These are phyloP conservation scores for Irena cyanogastra DNA, from an alignment of 2,113 vertebrate species.

Conservation along the genomic window DNA sequence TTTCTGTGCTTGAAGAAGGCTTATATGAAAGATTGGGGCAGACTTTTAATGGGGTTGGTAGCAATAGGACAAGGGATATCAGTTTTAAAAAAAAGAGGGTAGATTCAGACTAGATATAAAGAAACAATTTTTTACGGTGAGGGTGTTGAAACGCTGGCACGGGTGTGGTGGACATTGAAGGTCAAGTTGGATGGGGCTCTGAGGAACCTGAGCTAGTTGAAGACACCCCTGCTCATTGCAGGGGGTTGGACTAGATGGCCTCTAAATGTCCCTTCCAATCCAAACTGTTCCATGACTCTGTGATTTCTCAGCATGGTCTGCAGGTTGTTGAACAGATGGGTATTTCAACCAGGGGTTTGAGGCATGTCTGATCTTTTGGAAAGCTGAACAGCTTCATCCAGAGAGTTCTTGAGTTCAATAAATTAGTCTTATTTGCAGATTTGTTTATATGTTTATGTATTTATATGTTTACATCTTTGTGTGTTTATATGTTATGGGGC, in stretches of 20 bases:
- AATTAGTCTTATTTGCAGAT: not conserved
- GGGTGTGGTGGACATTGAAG: not conserved
- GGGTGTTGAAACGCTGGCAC: rapidly evolving
- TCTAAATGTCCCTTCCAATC: not conserved
- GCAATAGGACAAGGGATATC: not conserved
- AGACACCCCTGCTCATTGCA: not conserved
- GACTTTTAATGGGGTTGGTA: not conserved
- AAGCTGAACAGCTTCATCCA: not conserved
- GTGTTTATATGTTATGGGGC: not conserved
- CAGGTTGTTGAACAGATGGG: not conserved
- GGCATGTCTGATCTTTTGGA: not conserved
- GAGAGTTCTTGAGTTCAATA: not conserved
- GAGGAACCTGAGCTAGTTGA: not conserved
- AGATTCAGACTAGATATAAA: not conserved
- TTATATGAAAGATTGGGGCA: not conserved
- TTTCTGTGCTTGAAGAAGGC: not conserved
- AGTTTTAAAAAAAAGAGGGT: not conserved
- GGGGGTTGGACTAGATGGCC: not conserved
- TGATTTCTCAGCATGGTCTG: not conserved
- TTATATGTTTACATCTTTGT: not conserved
- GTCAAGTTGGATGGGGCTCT: not conserved
- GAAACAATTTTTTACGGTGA: not conserved
- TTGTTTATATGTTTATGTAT: not conserved
- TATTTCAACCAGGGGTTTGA: not conserved
- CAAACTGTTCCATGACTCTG: not conserved